Evolutionary conservation across 2,888 invertebrate genomes (phyloP), one percentile per base, ranked within the genome.

Genomic region (Elmis aenea): DNA sequence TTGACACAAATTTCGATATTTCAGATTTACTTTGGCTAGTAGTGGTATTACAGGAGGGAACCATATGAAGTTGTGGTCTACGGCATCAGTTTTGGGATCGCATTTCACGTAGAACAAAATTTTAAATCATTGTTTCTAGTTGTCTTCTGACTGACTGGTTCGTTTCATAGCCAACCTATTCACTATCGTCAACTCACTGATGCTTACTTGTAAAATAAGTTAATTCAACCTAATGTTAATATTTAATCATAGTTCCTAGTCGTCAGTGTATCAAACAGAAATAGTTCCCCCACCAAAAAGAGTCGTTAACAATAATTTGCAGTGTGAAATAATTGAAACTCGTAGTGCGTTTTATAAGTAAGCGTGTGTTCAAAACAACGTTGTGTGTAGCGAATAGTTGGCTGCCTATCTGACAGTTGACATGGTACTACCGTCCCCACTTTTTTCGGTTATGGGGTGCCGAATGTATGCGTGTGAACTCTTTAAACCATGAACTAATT

Each of bases 61-160:
- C 57, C 52, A 55, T 54, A 48, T 53, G 52, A 61, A 58, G 54
- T 52, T 58, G 54, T 61, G 62, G 62, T 61, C 62, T 56, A 57
- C 61, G 60, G 61, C 61, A 64, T 60, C 62, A 55, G 51, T 59
- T 53, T 58, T 57, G 59, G 57, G 59, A 56, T 55, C 54, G 49
- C 57, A 55, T 54, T 52, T 51, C 45, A 50, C 52, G 46, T 54
- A 51, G n/a, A 51, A 46, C 45, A 42, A 51, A 46, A 41, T 24
- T 38, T 35, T 38, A 30, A 43, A 53, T 48, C 47, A 43, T 42
- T 45, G 38, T 45, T 49, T 50, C 38, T 42, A 46, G 52, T 48
- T 44, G 47, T 40, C 40, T 33, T 43, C 30, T 34, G 42, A 37
- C 38, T 34, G 29, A 30, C 31, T 18, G 21, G 23, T 23, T 37